These are phyloP conservation scores for Drosophila lini DNA, from an alignment of 1,140 invertebrate species.

Conservation along the genomic window DNA sequence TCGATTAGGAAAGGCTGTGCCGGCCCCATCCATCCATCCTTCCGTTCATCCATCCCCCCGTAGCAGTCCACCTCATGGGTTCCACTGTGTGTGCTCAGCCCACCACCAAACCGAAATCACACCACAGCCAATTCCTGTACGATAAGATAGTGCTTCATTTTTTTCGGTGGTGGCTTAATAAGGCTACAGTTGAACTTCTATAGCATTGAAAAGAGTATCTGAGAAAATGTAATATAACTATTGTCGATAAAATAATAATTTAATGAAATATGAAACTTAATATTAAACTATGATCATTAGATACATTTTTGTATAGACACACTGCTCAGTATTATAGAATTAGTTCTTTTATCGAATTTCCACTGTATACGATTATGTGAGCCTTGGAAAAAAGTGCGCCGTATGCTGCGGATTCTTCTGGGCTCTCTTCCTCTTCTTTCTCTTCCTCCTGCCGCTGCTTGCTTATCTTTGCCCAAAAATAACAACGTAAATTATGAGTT, in stretches of 20 bases:
- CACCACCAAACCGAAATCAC: slow-evolving; percentile 33
- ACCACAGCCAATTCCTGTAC: slow-evolving; percentile 30
- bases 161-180: slow-evolving; percentile 39
- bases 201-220: background rate
- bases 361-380: slow-evolving; percentile 26
- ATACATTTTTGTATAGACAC: background rate
- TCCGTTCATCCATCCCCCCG: background rate
- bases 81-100: slow-evolving; percentile 7
- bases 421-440: slow-evolving; percentile 6
- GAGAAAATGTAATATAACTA: too few species aligned
- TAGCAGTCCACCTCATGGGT: slow-evolving; percentile 13
- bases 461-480: slow-evolving; percentile 76
- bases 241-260: too few species aligned
- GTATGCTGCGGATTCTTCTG: slow-evolving; percentile 55
- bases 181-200: slow-evolving; percentile 11
- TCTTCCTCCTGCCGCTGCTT: background rate
- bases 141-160: slow-evolving; percentile 30
- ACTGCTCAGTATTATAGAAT: background rate
- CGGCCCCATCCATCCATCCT: slow-evolving; percentile 2
- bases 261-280: too few species aligned
- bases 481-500: slow-evolving; percentile 82
- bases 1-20: slow-evolving; percentile 59
- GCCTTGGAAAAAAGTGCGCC: slow-evolving; percentile 50
- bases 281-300: background rate
- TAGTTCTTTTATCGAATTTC: background rate